A percentile compares a stretch with the other conserved stretches of the same genome.
phyloP scores from a whole-genome alignment of 1,140 invertebrate species.

The Trichonephila clavata region DNA sequence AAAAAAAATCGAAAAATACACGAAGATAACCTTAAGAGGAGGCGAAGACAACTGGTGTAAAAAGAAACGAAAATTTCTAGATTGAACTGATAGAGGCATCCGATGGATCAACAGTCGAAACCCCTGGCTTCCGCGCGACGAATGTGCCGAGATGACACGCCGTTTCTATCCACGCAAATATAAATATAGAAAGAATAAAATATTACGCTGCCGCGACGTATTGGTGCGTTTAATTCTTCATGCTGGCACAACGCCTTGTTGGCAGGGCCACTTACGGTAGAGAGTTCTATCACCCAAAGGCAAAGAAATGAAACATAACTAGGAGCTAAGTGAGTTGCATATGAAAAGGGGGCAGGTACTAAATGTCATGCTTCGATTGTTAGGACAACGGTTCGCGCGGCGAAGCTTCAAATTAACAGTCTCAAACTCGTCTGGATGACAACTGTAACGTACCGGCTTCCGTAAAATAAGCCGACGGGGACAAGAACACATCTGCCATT shows the following conservation, averaged over 20 bases:
- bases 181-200: constrained; percentile 25
- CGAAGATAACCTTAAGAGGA: too few species aligned
- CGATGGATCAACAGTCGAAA: not conserved
- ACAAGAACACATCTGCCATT: too few species aligned
- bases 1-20: too few species aligned
- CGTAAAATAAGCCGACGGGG: too few species aligned
- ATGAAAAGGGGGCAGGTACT: not conserved
- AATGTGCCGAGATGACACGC: not conserved
- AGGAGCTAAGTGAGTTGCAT: not conserved
- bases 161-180: not conserved
- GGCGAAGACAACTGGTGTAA: too few species aligned
- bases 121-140: not conserved
- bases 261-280: not conserved
- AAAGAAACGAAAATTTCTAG: not conserved
- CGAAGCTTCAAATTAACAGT: not conserved
- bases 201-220: not conserved
- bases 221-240: not conserved
- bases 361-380: not conserved
- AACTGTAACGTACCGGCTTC: too few species aligned
- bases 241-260: not conserved
- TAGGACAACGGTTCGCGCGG: not conserved
- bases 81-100: too few species aligned
- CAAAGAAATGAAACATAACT: not conserved
- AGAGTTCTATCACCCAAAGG: constrained; percentile 10
- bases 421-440: not conserved